These are phyloP conservation scores for Horisme vitalbata DNA, from an alignment of 2,888 invertebrate species.

Conservation along the genomic window DNA sequence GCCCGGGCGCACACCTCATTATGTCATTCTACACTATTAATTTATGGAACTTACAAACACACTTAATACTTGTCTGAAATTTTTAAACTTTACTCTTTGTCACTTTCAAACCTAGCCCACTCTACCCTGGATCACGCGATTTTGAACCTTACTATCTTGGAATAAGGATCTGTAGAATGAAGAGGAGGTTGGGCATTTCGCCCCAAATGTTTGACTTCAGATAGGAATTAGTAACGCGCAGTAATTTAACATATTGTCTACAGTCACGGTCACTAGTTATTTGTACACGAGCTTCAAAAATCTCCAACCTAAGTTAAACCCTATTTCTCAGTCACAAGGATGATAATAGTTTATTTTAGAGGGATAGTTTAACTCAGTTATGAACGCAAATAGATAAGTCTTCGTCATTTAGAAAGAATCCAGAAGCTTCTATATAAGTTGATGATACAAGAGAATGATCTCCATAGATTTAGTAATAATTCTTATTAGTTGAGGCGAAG, in stretches of 20 bases:
- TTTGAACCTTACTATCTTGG: slow-evolving; percentile 4
- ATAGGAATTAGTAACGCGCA: slow-evolving; percentile 60
- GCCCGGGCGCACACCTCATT: slow-evolving; percentile 55
- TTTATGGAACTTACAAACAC: slow-evolving; percentile 50
- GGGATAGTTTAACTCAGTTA: slow-evolving; percentile 11
- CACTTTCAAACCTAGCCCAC: slow-evolving; percentile 29
- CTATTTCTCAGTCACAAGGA: background rate
- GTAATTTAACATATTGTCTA: slow-evolving; percentile 52
- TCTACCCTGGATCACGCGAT: background rate
- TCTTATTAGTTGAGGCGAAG: slow-evolving; percentile 8
- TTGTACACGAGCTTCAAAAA: slow-evolving; percentile 22
- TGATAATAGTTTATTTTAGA: no score
- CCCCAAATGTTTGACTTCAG: slow-evolving; percentile 64
- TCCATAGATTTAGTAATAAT: slow-evolving; percentile 11
- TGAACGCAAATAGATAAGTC: slow-evolving; percentile 35
- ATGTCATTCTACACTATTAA: slow-evolving; percentile 71
- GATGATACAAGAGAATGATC: slow-evolving; percentile 20
- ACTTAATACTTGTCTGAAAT: slow-evolving; percentile 67
- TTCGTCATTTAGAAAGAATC: slow-evolving; percentile 29
- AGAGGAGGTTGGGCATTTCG: slow-evolving; percentile 25
- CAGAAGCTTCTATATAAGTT: slow-evolving; percentile 29
- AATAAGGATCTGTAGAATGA: slow-evolving; percentile 12
- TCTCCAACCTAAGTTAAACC: slow-evolving; percentile 10
- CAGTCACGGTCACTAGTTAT: slow-evolving; percentile 43
- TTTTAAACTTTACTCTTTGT: slow-evolving; percentile 59